A percentile compares a stretch with the other conserved stretches of the same genome.
Conservation (phyloP, 2,113 vertebrate species). For the Gavia stellata region DNA sequence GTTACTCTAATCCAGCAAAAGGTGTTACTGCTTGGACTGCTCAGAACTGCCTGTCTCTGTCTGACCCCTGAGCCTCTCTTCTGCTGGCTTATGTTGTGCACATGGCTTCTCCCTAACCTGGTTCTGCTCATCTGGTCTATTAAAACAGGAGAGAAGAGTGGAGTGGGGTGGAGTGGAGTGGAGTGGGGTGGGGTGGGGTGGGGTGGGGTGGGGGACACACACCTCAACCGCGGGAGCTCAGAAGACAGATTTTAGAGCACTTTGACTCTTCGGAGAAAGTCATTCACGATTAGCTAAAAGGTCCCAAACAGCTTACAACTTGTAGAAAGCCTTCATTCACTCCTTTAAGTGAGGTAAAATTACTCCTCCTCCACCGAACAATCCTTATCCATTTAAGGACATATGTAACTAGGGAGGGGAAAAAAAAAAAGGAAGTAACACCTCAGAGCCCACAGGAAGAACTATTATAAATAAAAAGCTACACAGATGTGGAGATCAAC, state of each 20-base stretch:
- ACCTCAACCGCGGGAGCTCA: rapidly evolving
- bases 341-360: background rate
- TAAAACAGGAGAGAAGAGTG: background rate
- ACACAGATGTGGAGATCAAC: background rate
- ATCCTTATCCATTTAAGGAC: background rate
- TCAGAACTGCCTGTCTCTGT: background rate
- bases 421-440: background rate
- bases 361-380: background rate
- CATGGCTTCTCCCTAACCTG: rapidly evolving
- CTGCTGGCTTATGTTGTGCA: rapidly evolving
- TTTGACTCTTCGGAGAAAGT: background rate
- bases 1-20: background rate
- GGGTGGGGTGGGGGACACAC: background rate
- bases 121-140: background rate
- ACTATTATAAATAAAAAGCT: background rate
- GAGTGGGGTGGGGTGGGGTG: no score
- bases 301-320: background rate
- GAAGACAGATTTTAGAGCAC: background rate
- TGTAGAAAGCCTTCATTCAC: background rate
- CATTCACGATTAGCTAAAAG: background rate
- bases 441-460: background rate
- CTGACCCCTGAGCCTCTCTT: background rate
- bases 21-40: background rate
- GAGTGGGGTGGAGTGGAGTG: background rate
- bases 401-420: background rate